A percentile compares a stretch with the other conserved stretches of the same genome.
Evolutionary conservation across 2,113 vertebrate genomes (phyloP).

Genomic region (Semicossyphus pulcher): DNA sequence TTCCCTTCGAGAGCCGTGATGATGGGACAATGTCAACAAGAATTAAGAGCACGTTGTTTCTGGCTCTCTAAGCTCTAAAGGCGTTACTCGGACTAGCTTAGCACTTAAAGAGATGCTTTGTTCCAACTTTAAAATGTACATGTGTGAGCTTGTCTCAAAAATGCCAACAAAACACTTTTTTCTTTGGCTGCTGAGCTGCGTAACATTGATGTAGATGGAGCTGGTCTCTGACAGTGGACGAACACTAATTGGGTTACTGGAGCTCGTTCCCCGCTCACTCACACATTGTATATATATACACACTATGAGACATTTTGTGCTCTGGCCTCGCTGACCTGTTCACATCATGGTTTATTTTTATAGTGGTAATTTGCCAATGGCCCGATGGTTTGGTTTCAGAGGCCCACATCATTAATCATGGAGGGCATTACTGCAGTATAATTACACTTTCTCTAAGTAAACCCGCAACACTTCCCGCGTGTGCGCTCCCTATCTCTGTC

Average conservation of each 20-base stretch:
- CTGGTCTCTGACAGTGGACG: conserved; percentile 48
- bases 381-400: conserved; percentile 75
- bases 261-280: conserved; percentile 65
- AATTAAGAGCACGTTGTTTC: conserved; percentile 1
- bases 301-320: conserved; percentile 73
- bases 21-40: conserved; percentile 15
- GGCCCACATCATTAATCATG: conserved; percentile 80
- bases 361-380: conserved; percentile 79
- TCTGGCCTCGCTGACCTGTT: conserved; percentile 77
- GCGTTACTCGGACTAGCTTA: background rate
- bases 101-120: background rate
- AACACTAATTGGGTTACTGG: conserved; percentile 78
- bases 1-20: background rate
- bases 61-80: background rate
- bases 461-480: conserved; percentile 57
- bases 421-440: conserved; percentile 76
- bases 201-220: conserved; percentile 33
- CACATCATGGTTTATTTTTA: conserved; percentile 81
- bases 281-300: conserved; percentile 72
- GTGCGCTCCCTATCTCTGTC: conserved; percentile 34
- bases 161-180: background rate
- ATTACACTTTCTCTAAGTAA: conserved; percentile 77
- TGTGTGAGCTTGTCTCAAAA: background rate
- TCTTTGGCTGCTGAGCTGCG: conserved; percentile 7
- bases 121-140: background rate